A percentile compares a stretch with the other conserved stretches of the same genome.
phyloP scores from a whole-genome alignment of 2,888 invertebrate genomes.

The Eilema caniola region DNA sequence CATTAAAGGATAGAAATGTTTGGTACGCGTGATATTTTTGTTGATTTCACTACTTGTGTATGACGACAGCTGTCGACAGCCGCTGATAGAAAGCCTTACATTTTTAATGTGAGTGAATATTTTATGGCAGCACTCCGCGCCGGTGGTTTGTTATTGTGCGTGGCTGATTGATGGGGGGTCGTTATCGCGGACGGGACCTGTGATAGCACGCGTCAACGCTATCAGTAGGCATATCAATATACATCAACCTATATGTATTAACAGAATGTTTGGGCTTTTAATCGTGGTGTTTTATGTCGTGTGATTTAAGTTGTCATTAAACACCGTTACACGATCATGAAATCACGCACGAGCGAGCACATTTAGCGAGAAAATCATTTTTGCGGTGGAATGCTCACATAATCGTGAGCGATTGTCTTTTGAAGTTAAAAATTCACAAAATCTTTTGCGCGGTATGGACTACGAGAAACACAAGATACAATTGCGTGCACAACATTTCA shows the following conservation, averaged over 20 bases:
- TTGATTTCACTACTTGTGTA: not conserved
- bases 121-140: not conserved
- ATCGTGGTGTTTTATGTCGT: no score
- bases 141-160: not conserved
- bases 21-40: not conserved
- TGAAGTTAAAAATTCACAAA: no score
- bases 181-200: not conserved
- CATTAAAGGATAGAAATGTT: not conserved
- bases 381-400: no score
- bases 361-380: no score
- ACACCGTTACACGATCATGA: no score
- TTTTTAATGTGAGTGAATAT: slow-evolving; percentile 2
- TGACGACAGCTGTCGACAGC: not conserved
- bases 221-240: not conserved
- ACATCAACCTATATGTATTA: no score
- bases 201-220: not conserved
- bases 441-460: no score
- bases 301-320: no score
- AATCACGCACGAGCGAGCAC: no score
- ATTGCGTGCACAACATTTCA: no score
- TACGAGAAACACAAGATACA: no score
- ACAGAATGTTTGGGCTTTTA: not conserved
- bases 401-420: no score
- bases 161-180: not conserved
- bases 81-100: not conserved